Evolutionary conservation across 23 tunicate genomes (phyloP).

Genomic region (Ascidia mentula): DNA sequence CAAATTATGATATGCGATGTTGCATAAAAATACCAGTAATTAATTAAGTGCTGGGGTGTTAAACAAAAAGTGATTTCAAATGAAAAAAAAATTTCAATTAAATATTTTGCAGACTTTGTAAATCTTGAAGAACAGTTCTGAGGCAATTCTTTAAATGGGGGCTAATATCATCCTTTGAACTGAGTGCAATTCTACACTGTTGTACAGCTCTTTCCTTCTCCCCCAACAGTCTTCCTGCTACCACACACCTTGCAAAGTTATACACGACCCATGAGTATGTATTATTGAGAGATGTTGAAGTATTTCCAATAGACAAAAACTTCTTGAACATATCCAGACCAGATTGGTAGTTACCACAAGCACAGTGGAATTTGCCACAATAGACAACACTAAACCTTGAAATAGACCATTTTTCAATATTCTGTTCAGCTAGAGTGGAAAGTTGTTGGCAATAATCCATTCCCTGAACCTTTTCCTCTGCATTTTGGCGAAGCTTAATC

Average conservation of each 20-base stretch:
- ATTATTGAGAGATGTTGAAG: background rate
- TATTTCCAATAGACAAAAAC: background rate
- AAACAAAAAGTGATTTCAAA: too few species aligned
- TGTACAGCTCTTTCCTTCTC: background rate
- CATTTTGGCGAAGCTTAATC: background rate
- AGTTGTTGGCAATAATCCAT: background rate
- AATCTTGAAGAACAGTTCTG: background rate
- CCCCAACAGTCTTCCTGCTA: background rate
- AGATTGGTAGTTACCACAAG: background rate
- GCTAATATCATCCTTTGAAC: background rate
- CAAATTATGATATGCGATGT: too few species aligned
- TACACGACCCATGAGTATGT: conserved; percentile 32
- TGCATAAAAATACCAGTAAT: too few species aligned
- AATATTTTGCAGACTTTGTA: background rate
- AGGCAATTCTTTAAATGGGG: background rate
- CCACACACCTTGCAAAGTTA: conserved; percentile 18
- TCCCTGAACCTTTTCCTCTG: background rate
- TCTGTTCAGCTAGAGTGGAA: background rate
- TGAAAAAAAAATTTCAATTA: too few species aligned
- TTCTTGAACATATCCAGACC: conserved; percentile 16
- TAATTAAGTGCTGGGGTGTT: too few species aligned
- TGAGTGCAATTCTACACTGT: background rate
- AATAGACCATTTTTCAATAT: conserved; percentile 4
- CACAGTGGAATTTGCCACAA: conserved; percentile 46
- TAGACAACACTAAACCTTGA: conserved; percentile 9